phyloP scores from a whole-genome alignment of 2,888 invertebrate species.

The Acleris laterana region DNA sequence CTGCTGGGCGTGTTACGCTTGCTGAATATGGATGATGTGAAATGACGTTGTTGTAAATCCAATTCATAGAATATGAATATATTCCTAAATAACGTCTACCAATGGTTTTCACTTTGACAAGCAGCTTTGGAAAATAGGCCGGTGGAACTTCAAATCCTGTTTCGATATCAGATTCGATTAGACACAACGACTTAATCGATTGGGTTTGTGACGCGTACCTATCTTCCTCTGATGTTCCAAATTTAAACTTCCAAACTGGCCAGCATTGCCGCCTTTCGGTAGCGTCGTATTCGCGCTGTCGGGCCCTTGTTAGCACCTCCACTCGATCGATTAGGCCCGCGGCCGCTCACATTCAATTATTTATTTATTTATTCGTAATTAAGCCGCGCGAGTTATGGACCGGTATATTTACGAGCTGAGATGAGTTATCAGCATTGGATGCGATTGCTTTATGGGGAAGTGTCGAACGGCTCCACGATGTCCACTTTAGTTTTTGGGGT shows the following conservation, averaged over 20 bases:
- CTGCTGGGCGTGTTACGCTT: conserved; percentile 16
- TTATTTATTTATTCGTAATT: conserved; percentile 86
- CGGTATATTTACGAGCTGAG: conserved; percentile 70
- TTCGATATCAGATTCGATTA: too few relatives aligned
- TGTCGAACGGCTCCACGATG: conserved; percentile 46
- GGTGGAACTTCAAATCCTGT: too few relatives aligned
- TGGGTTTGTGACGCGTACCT: too few relatives aligned
- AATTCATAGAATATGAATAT: too few relatives aligned
- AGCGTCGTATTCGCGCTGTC: conserved; percentile 41
- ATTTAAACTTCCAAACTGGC: conserved; percentile 9
- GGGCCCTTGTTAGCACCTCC: conserved; percentile 80
- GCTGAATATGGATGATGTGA: not conserved
- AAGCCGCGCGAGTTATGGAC: conserved; percentile 79
- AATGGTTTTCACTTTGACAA: too few relatives aligned
- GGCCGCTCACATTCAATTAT: conserved; percentile 84
- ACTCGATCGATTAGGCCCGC: conserved; percentile 80
- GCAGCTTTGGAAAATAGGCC: too few relatives aligned
- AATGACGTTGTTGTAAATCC: not conserved
- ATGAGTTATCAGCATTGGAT: conserved; percentile 68
- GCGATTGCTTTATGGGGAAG: conserved; percentile 54
- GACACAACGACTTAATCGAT: too few relatives aligned
- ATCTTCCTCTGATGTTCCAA: not conserved
- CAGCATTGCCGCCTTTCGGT: conserved; percentile 16
- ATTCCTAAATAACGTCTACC: too few relatives aligned
- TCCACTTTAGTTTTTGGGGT: conserved; percentile 35